Base-by-base conservation (phyloP, 2,113 vertebrate species). In the Paralichthys olivaceus region DNA sequence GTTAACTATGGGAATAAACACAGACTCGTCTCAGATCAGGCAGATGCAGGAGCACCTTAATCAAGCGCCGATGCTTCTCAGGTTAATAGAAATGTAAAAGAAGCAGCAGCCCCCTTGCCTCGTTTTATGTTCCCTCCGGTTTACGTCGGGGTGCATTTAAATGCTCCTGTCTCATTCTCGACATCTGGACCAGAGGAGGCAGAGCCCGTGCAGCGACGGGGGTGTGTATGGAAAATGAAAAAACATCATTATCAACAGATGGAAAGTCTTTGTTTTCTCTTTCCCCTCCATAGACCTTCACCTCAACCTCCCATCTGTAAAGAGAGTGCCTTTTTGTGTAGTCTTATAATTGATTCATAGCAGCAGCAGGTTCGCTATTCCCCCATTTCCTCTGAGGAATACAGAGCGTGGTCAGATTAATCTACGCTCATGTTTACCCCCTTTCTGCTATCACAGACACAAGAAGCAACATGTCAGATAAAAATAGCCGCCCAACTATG, bases 1-100 rank as follows among this genome's bases (percentile, higher is more conserved):
- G 89, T 90, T 90, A 93, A 90, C 84, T 83, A 77, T 74, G 80
- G 75, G 72, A 67, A 89, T 79, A 87, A 91, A 89, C 82, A 87
- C 32, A 32, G 56, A 26, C 53, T 57, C 40, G 22, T 11, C 57
- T 23, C 69, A 66, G 40, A 83, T 69, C 77, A 45, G 45, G 29
- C 70, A 34, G 71, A 75, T 86, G 58, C 25, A 69, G 64, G 19
- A 77, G 32, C 60, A 19, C 58, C 75, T 84, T 91, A 75, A 88
- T 90, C 59, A 86, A 83, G 72, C 26, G 7, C 40, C 1, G 65
- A 77, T 68, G 60, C 51, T 80, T 26, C 45, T 55, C 59, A 7
- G 88, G 79, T 88, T 89, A 91, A 91, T 91, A 66, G 71, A 85
- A 84, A 88, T 88, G 69, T 87, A 81, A 87, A 84, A 80, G 70